Evolutionary conservation across 2,888 invertebrate genomes (phyloP), one percentile per base, ranked within the genome.

Genomic region (Alsophila aescularia): DNA sequence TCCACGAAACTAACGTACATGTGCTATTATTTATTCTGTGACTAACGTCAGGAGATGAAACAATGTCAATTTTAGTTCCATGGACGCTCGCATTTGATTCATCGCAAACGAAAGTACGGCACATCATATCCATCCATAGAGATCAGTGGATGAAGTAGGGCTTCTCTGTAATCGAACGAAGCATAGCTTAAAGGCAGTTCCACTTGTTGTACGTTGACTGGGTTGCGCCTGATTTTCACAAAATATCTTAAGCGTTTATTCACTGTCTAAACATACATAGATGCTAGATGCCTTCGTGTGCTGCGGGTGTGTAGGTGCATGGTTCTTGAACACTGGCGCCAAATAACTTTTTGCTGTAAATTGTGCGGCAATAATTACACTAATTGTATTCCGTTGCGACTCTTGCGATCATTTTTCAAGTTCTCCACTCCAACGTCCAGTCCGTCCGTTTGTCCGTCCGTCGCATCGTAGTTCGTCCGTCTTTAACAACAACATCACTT

Each of bases 261-360:
- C 45, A 34, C 52, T 45, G 52, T 35, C 6, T 45, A 4, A 10
- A 5, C 14, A 43, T 32, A 21, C 5, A 27, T 18, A 31, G 42
- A 40, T 35, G 24, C 16, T 29, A 13, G 35, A 34, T 44, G 35
- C 12, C n/a, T 21, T 13, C n/a, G 24, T 14, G 35, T n/a, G n/a
- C 15, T 47, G 31, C 27, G 41, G 34, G 41, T 41, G 34, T 44
- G 37, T 51, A 36, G 14, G 39, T 52, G 49, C 40, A 31, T 21
- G 42, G 16, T 37, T 53, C 53, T 53, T 43, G 52, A 39, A 34
- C 48, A 43, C 39, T 43, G 35, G 42, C 48, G 48, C 52, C 52
- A 16, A 43, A 31, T 16, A 18, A 9, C 32, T 57, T 57, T 57
- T 52, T 57, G 48, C 48, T 48, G 34, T 48, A 48, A 52, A 57